Percentiles rank a stretch among this genome's conserved stretches.
Conservation (phyloP, 2,888 invertebrate species). For the Netelia inedita region DNA sequence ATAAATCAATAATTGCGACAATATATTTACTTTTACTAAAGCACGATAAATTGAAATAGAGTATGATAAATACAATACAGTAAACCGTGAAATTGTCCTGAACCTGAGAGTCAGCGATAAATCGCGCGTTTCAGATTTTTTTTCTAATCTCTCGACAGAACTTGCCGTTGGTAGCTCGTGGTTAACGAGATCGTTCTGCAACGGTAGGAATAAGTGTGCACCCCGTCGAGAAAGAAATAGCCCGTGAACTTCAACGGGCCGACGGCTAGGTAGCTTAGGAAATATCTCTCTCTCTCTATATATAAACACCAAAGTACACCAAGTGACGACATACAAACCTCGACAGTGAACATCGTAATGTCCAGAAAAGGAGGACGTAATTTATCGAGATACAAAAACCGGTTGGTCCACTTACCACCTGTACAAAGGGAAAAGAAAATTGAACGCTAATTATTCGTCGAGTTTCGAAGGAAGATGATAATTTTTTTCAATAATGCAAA, state of each 20-base stretch:
- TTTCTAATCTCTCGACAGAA: not conserved
- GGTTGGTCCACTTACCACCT: slow-evolving; percentile 65
- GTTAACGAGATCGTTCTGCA: not conserved
- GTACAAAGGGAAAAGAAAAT: not conserved
- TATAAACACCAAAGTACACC: not conserved
- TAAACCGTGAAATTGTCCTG: not conserved
- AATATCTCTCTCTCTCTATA: too few species aligned
- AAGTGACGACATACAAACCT: slow-evolving; percentile 72
- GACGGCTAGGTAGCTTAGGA: not conserved
- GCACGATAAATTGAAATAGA: too few species aligned
- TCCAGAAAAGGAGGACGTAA: slow-evolving; percentile 70
- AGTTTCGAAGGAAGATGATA: not conserved
- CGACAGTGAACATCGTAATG: slow-evolving; percentile 77
- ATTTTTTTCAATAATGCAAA: not conserved
- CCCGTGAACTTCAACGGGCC: slow-evolving; percentile 75
- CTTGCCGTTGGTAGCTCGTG: not conserved
- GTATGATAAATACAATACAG: not conserved
- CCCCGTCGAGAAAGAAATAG: slow-evolving; percentile 57
- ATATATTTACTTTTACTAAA: too few species aligned
- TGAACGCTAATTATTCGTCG: not conserved
- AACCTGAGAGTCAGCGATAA: not conserved
- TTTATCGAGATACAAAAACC: slow-evolving; percentile 74
- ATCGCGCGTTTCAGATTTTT: not conserved
- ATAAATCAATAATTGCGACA: too few species aligned
- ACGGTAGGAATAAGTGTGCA: not conserved